Base-by-base conservation (phyloP, 2,797 vertebrate genomes). In the Siniperca undulata region DNA sequence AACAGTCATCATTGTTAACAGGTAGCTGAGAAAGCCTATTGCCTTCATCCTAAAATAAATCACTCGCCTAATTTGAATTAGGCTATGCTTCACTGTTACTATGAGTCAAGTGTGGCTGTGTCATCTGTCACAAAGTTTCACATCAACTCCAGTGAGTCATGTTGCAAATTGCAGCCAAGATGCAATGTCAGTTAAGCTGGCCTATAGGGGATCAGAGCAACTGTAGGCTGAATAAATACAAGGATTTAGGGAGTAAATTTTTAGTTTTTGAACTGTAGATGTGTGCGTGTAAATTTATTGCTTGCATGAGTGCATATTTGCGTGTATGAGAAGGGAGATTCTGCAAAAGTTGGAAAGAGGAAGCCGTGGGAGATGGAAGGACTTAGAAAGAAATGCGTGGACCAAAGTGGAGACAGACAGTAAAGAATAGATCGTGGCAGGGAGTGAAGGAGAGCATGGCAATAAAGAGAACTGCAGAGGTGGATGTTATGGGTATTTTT, bases 101-200 rank as follows among this genome's bases (percentile, higher is more conserved):
- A 80, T 91, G 90, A 92, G 88, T 93, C 91, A 92, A 92, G 89
- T 88, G 74, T 77, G 85, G 86, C 82, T 90, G 87, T 93, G 90
- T 93, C 93, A 94, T 90, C 89, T 86, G 93, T 93, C 92, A 93
- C 61, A 92, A 92, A 91, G 88, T 88, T 89, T 93, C 83, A 88
- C 82, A 77, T 94, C 93, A 93, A 75, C 88, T 85, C 74, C 74
- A 84, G 61, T 94, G 92, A 93, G 87, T 95, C 92, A 94, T 85
- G 82, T 86, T 90, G 82, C 74, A 91, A 92, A 92, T 86, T 88
- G 74, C 80, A 84, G 89, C 87, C 86, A 83, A 86, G 88, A 89
- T 85, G 86, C 83, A 74, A 73, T 84, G 74, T 89, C 83, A 83
- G 86, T 90, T 86, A 75, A 86, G 78, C 74, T 82, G 72, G 82